Percentiles rank a stretch among this genome's conserved stretches.
Conservation (phyloP, 2,888 invertebrate genomes). For the Lasioglossum villosulum region DNA sequence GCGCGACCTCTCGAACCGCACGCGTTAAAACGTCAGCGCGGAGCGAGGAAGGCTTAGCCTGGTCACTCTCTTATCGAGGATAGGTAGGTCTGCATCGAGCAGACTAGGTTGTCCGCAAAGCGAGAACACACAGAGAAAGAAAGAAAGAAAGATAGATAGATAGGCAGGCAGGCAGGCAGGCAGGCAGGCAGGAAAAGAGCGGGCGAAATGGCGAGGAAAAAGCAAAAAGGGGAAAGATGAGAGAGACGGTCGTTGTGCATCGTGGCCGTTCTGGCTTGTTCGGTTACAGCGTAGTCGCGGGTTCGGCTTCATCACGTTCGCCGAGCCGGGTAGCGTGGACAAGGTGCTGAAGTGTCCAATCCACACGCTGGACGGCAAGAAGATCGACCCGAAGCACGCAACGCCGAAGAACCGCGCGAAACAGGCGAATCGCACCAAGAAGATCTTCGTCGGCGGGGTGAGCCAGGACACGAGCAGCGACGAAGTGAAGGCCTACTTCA, state of each 20-base stretch:
- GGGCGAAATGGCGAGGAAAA: conserved; percentile 23
- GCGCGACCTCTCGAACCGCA: neutral
- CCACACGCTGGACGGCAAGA: conserved; percentile 96
- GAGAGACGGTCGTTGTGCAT: conserved; percentile 72
- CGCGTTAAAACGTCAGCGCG: neutral
- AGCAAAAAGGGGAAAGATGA: conserved; percentile 33
- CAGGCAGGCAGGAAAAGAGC: conserved; percentile 2
- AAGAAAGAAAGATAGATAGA: neutral
- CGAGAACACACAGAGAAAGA: neutral
- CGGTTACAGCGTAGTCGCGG: conserved; percentile 94
- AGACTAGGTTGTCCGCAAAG: neutral
- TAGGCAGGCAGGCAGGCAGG: neutral
- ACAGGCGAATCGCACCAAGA: conserved; percentile 94
- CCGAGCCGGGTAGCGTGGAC: conserved; percentile 95
- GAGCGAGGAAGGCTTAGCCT: neutral
- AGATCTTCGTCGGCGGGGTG: conserved; percentile 96
- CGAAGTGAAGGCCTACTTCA: conserved; percentile 95
- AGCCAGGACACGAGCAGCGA: conserved; percentile 96
- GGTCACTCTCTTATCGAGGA: neutral
- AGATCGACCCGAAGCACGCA: conserved; percentile 97
- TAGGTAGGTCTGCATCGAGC: conserved; percentile 21
- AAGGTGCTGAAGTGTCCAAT: conserved; percentile 96
- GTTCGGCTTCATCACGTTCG: conserved; percentile 97
- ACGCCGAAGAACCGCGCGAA: conserved; percentile 95
- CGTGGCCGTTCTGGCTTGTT: conserved; percentile 75